phyloP scores from a whole-genome alignment of 2,888 invertebrate genomes.

The Alloplasta piceator region DNA sequence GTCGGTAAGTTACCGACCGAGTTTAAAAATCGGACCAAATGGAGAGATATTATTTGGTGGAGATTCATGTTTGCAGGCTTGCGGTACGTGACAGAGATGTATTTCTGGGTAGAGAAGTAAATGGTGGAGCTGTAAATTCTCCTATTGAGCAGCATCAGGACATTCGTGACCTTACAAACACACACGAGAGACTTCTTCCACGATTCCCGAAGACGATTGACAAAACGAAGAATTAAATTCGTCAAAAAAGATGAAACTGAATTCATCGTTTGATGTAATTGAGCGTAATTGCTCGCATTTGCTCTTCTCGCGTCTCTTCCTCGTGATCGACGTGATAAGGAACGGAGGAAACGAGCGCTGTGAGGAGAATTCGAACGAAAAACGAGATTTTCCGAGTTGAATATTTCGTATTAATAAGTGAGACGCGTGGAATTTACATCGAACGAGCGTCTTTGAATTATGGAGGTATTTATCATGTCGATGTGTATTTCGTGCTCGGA shows the following conservation, averaged over 20 bases:
- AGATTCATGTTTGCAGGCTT: too few species aligned
- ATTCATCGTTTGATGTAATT: constrained; percentile 31
- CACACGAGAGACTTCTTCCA: constrained; percentile 21
- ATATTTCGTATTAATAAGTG: neutral
- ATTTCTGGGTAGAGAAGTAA: too few species aligned
- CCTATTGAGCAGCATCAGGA: neutral
- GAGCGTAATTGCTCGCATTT: constrained; percentile 47
- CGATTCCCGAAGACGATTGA: constrained; percentile 23
- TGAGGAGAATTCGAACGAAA: neutral
- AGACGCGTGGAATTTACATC: too few species aligned
- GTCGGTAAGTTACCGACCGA: too few species aligned
- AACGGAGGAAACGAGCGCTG: neutral
- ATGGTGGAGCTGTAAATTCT: too few species aligned
- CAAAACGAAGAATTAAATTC: constrained; percentile 16
- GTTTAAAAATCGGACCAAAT: too few species aligned
- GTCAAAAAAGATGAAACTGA: constrained; percentile 18
- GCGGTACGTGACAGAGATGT: too few species aligned
- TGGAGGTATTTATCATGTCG: constrained; percentile 23
- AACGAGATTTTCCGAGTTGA: neutral
- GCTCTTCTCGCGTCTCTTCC: constrained; percentile 1
- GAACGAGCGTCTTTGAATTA: too few species aligned
- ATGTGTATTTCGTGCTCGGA: constrained; percentile 3
- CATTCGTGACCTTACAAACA: neutral
- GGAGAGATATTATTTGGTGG: too few species aligned
- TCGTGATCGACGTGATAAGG: constrained; percentile 30